Base-by-base conservation (phyloP, 53 echinoderm and acorn worm species). In the Apostichopus leukothele region DNA sequence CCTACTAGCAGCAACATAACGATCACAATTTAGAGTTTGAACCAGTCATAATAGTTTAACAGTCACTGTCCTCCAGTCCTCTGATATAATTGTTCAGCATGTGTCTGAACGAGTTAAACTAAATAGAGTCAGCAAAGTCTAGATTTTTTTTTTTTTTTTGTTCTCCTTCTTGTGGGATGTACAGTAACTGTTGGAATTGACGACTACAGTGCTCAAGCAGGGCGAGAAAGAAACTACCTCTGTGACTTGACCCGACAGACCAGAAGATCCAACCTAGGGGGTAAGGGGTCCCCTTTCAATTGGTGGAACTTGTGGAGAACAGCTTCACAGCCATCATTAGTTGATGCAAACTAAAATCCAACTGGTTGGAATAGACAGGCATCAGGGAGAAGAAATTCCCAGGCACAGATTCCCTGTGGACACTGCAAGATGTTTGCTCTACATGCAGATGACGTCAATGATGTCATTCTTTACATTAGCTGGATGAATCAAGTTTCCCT, bases 101-200 rank as follows among this genome's bases (percentile, higher is more conserved):
- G 63, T 63, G 63, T 63, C 63, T 63, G 63, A 63, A 63, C 63
- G 12, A 63, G 63, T 63, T 63, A 13, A 63, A 16, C 11, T 16
- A 63, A 16, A 11, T 63, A 63, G 63, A 63, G 12, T 13, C 63
- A 13, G 63, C 11, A 63, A 63, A 16, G 16, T 16, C 63, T 63
- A 39, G 39, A 39, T 39, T 39, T 39, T 3, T 39, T 39, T 39
- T 25, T 0, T 23, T 25, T 25, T 39, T 39, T 39, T 39, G 0
- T 9, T 7, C 16, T 63, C 63, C 63, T 4, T 63, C 63, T 63
- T 16, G 16, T 7, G 16, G 63, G 63, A 63, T 63, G 63, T 63
- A n/a, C n/a, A n/a, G n/a, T n/a, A 63, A 63, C 63, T 63, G 63
- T 63, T 63, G 63, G 63, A 63, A 63, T 63, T 63, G 63, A 63